phyloP scores from a whole-genome alignment of 2,888 invertebrate genomes.

The Clivina fossor region DNA sequence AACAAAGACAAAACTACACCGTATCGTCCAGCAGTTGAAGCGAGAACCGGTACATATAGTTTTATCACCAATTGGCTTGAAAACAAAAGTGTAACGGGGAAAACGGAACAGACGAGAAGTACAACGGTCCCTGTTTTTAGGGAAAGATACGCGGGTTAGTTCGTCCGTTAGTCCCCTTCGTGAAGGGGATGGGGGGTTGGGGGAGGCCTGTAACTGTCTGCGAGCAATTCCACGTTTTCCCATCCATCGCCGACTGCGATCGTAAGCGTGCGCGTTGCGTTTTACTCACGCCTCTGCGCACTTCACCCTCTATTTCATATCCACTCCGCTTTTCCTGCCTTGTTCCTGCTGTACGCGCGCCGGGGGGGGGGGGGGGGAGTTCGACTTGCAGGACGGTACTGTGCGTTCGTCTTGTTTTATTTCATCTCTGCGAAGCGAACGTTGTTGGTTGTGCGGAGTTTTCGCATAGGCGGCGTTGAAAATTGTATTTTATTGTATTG shows the following conservation, averaged over 20 bases:
- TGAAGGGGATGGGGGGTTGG: not conserved
- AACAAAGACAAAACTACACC: constrained; percentile 34
- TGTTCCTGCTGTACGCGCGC: not conserved
- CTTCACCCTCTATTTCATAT: constrained; percentile 52
- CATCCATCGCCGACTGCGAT: not conserved
- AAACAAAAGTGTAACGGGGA: constrained; percentile 46
- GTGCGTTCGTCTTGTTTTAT: constrained; percentile 55
- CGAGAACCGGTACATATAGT: constrained; percentile 30
- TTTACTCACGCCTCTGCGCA: constrained; percentile 37
- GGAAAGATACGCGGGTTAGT: constrained; percentile 36
- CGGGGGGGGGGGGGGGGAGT: no score
- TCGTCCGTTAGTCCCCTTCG: constrained; percentile 16
- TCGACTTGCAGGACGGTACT: no score
- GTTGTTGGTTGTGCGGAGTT: no score
- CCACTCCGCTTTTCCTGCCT: constrained; percentile 44
- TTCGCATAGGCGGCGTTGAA: no score
- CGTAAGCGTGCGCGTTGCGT: constrained; percentile 23
- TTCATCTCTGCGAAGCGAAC: constrained; percentile 52
- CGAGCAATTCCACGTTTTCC: constrained; percentile 6
- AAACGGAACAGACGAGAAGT: no score
- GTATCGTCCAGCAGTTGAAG: not conserved
- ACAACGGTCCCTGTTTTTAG: constrained; percentile 40
- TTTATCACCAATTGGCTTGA: constrained; percentile 44
- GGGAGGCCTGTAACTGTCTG: not conserved
- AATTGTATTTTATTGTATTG: no score